phyloP scores from a whole-genome alignment of 2,113 vertebrate species.

The Embiotoca jacksoni region DNA sequence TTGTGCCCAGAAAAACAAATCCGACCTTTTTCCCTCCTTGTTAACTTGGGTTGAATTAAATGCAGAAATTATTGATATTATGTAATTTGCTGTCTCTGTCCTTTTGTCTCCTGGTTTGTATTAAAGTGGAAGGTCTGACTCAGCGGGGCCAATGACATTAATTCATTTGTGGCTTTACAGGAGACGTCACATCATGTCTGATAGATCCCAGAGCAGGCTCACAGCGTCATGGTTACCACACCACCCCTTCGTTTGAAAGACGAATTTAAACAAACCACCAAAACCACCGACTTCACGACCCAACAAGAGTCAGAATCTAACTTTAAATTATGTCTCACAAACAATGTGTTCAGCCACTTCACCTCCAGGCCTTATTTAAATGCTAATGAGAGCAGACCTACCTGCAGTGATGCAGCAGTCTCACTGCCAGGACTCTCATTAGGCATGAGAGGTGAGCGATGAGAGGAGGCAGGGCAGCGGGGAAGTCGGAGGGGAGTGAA shows the following conservation, averaged over 20 bases:
- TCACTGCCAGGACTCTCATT: conserved; percentile 57
- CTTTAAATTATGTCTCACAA: conserved; percentile 48
- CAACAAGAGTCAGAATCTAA: conserved; percentile 34
- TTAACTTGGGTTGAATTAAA: neutral
- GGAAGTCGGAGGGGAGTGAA: conserved; percentile 11
- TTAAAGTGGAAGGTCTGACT: conserved; percentile 25
- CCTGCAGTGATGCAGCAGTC: conserved; percentile 64
- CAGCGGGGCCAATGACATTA: neutral
- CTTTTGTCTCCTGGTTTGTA: neutral
- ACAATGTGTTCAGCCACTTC: conserved; percentile 25
- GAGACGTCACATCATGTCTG: conserved; percentile 26
- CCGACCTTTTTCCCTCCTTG: neutral
- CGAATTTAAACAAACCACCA: conserved; percentile 48
- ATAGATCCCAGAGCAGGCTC: conserved; percentile 26
- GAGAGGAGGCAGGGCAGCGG: neutral
- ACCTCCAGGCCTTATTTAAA: conserved; percentile 61
- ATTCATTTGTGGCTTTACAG: conserved; percentile 22
- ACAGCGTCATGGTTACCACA: conserved; percentile 31
- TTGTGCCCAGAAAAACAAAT: conserved; percentile 8
- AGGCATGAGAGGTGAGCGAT: conserved; percentile 43
- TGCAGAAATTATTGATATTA: neutral
- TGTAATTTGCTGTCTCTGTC: neutral
- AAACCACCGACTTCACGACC: conserved; percentile 26
- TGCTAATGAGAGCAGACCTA: conserved; percentile 65
- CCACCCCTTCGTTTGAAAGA: conserved; percentile 18